phyloP scores from a whole-genome alignment of 2,797 vertebrate genomes.

The Hippopotamyrus pictus region DNA sequence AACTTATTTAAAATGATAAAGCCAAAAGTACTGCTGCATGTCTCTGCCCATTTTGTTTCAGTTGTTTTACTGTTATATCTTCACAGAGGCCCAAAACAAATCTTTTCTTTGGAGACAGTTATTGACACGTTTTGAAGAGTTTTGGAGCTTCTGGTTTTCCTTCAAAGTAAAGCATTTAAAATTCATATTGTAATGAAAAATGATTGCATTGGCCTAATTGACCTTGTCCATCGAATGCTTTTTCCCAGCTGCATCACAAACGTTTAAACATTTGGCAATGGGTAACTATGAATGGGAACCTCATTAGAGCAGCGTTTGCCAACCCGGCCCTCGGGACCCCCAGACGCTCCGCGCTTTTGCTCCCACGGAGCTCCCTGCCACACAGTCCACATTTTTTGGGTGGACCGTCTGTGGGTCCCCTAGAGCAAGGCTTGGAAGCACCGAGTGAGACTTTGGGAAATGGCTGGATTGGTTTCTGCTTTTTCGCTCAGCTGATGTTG shows the following conservation, averaged over 20 bases:
- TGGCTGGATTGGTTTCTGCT: background rate
- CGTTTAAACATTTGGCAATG: slow-evolving; percentile 10
- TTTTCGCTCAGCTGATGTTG: background rate
- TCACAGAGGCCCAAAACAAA: background rate
- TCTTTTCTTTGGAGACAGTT: background rate
- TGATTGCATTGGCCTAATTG: background rate
- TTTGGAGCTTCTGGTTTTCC: background rate
- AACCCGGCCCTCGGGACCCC: background rate
- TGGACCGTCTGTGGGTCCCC: background rate
- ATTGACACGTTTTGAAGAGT: slow-evolving; percentile 13
- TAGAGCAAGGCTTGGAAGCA: background rate
- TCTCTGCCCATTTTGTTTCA: background rate
- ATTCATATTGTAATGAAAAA: background rate
- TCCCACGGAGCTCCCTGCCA: background rate
- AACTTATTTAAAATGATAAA: background rate
- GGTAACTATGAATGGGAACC: background rate
- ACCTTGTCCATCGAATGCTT: slow-evolving; percentile 33
- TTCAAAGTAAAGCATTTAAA: background rate
- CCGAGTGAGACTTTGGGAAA: background rate
- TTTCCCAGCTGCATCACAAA: slow-evolving; percentile 20
- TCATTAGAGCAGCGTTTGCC: background rate
- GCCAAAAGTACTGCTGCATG: background rate
- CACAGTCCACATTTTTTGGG: background rate
- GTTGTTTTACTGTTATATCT: background rate
- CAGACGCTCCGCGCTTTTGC: background rate